These are phyloP conservation scores for Hirundichthys speculiger DNA, from an alignment of 2,113 vertebrate species.

Conservation along the genomic window DNA sequence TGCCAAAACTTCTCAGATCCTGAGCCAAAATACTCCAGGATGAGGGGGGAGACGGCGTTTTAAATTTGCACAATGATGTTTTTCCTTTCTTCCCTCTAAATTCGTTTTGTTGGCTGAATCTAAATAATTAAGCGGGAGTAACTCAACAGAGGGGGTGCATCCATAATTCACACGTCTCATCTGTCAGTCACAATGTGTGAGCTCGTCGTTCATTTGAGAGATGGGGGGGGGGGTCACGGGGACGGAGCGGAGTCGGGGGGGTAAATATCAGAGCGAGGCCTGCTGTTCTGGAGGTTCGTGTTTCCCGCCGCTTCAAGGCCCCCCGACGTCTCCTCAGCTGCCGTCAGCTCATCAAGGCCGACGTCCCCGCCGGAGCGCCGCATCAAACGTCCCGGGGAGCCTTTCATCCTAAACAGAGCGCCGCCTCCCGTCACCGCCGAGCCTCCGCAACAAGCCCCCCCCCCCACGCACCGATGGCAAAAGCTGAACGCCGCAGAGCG, in stretches of 20 bases:
- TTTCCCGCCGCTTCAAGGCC: conserved; percentile 64
- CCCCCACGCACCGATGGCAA: conserved; percentile 8
- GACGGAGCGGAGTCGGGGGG: conserved; percentile 34
- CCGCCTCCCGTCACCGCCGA: conserved; percentile 42
- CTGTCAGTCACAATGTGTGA: conserved; percentile 38
- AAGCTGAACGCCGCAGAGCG: conserved; percentile 56
- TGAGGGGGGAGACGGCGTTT: neutral
- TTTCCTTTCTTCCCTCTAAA: conserved; percentile 13
- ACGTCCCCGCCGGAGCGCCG: conserved; percentile 46
- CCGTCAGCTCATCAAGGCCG: conserved; percentile 67
- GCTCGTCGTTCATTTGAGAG: conserved; percentile 34
- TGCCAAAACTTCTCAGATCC: neutral
- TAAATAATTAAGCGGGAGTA: conserved; percentile 65
- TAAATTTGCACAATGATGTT: conserved; percentile 32
- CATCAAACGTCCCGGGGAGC: conserved; percentile 71
- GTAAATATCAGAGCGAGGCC: conserved; percentile 58
- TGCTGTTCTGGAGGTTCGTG: conserved; percentile 56
- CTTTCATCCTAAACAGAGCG: conserved; percentile 68
- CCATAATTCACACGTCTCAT: conserved; percentile 57
- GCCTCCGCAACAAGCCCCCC: conserved; percentile 39
- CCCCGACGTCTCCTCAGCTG: conserved; percentile 59
- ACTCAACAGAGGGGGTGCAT: conserved; percentile 44
- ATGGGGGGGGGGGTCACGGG: conserved; percentile 37
- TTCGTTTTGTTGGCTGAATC: conserved; percentile 25
- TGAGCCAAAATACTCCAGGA: conserved; percentile 9